Base-by-base conservation (phyloP, 2,888 invertebrate species). In the Plebejus argus region DNA sequence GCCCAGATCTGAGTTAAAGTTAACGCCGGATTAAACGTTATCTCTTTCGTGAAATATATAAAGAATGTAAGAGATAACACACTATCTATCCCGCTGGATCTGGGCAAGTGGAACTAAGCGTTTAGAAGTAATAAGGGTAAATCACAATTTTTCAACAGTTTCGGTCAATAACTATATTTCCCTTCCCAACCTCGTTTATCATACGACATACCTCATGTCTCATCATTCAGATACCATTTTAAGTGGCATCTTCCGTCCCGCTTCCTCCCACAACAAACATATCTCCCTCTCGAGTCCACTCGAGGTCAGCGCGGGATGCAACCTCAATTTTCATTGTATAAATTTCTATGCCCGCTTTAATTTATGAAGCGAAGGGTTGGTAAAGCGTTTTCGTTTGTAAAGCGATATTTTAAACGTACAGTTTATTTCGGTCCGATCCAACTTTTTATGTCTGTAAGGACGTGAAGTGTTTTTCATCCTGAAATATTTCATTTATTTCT, bases 151-250 rank as follows among this genome's bases (percentile, higher is more conserved):
- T 45, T 45, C 45, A 20, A 58, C 20, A 20, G 3, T 58, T 45
- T 76, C 7, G 33, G 56, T 35, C 56, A 56, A 66, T 70, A 53
- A 49, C 66, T 66, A 35, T n/a, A 70, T 72, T 58, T 58, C 12
- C 23, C 15, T 77, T 45, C 23, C 72, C 45, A 3, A 56, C 28
- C 18, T 23, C 28, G 12, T 58, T 20, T 35, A 33, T 23, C 23
- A 33, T 72, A 35, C 23, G 10, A 61, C 58, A 77, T 76, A 76
- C 28, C 80, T 86, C 84, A 82, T 85, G 79, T 84, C 82, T 83
- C 53, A 78, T 76, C 86, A 88, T 89, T 90, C 88, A 89, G 92
- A 91, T 92, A 93, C 92, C 92, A 90, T 88, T 89, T 92, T 83
- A 86, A 93, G 93, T 89, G 88, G 83, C 86, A 85, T 90, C 91